A percentile compares a stretch with the other conserved stretches of the same genome.
Conservation (phyloP, 2,113 vertebrate species). For the Sardina pilchardus region DNA sequence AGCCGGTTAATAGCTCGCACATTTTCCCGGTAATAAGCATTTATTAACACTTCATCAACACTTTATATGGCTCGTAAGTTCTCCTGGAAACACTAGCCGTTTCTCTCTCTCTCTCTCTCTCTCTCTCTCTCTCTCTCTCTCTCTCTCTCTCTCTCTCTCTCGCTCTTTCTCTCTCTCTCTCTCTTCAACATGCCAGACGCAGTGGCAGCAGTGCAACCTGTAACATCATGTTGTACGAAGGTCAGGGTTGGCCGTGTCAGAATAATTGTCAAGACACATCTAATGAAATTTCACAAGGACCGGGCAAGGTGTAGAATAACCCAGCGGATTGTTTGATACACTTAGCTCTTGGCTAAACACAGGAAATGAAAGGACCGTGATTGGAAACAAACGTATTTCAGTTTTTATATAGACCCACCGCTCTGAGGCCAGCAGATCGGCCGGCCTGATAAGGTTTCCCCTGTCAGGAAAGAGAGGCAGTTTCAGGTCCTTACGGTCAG, state of each 20-base stretch:
- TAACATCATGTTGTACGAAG: neutral
- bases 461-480: slow-evolving; percentile 42
- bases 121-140: neutral
- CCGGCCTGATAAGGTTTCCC: slow-evolving; percentile 49
- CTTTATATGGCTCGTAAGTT: slow-evolving; percentile 11
- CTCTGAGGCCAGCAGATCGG: slow-evolving; percentile 43
- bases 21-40: slow-evolving; percentile 3
- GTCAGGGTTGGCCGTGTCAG: neutral
- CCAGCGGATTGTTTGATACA: slow-evolving; percentile 1
- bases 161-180: neutral
- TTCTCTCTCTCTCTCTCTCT: neutral
- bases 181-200: neutral
- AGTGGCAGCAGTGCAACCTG: neutral
- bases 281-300: neutral
- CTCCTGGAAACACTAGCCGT: neutral
- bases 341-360: slow-evolving; percentile 34
- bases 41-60: slow-evolving; percentile 15
- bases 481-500: slow-evolving; percentile 44
- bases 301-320: neutral
- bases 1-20: slow-evolving; percentile 7
- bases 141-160: neutral
- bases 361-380: slow-evolving; percentile 75
- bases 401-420: slow-evolving; percentile 48
- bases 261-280: slow-evolving; percentile 3
- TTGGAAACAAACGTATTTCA: slow-evolving; percentile 61